Evolutionary conservation across 2,888 invertebrate genomes (phyloP), one percentile per base, ranked within the genome.

Genomic region (Incurvaria masculella): DNA sequence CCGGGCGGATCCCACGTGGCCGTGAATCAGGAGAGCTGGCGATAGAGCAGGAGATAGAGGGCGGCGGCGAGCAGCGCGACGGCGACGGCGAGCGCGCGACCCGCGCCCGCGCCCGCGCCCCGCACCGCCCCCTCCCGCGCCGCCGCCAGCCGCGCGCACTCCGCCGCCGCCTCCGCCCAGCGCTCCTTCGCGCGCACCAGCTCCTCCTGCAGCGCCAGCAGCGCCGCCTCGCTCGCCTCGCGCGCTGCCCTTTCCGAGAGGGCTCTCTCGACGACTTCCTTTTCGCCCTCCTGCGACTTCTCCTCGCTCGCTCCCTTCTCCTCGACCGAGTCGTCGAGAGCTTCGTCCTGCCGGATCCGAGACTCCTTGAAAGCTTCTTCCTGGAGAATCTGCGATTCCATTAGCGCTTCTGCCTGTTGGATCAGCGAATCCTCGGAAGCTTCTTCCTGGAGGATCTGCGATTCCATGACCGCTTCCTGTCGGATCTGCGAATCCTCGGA

Each of bases 131-230:
- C 65, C 41, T 80, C 69, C 57, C 89, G 76, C 62, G 86, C 83
- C 52, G 81, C 74, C 41, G 81, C 74, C 40, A 88, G 69, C 47
- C 80, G 74, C 49, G 82, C 73, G 57, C 84, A 83, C 59, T 88
- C 87, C 21, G 80, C 82, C 57, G 79, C 73, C 50, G 81, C 84
- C 56, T 81, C 80, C 50, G 85, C 85, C 76, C 86, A 90, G 56
- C 85, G 81, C 65, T 88, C 86, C 62, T 89, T 89, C 52, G 90
- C 80, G 44, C 84, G 75, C 49, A 86, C 84, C 57, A 91, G 70
- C 66, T 91, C 89, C 64, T 89, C 88, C 63, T 88, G 86, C 20
- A 89, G 71, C 59, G 83, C 81, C 60, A 81, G 79, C 60, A 87
- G 66, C 61, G 82, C 72, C 53, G 75, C 54, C 53, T 68, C 69